Evolutionary conservation across 2,113 vertebrate species (phyloP), one percentile per base, ranked within the genome.

Genomic region (Sapajus apella): DNA sequence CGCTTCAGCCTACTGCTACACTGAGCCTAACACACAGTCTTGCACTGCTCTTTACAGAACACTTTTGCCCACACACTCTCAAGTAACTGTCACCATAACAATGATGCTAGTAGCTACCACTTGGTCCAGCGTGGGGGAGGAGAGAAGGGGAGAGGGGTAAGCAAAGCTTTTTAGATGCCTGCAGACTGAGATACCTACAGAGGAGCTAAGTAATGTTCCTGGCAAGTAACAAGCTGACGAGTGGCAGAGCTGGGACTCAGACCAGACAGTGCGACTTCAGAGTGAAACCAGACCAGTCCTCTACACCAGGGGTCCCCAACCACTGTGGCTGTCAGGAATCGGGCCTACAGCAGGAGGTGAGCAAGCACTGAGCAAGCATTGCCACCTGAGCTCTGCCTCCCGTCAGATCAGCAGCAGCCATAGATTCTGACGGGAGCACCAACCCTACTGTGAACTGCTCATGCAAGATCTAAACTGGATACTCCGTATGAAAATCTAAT

Each of bases 131-230:
- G 50, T 8, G 3, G 27, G n/a, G 13, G 47, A 55, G 47, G 25
- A 68, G 23, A 18, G 20, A 0, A 1, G 1, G 16, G 2, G 0
- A 25, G 37, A 2, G 61, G 37, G 43, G 56, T 83, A 23, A 66
- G 23, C n/a, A 40, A 80, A 35, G 35, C 40, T 72, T 43, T 45
- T 40, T 12, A 25, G 40, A 37, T 23, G 32, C 8, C 89, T n/a
- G 21, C 43, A 73, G 52, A 89, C 23, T 64, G 40, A 79, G 21
- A 58, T 27, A 16, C 27, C 25, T 35, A 35, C 3, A 56, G 10
- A 35, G 55, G 85, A 87, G 25, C 11, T 16, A 12, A 9, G 43
- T 27, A 47, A 45, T 76, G 73, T 72, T 68, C 64, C 27, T 4
- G 9, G 52, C 55, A 87, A 83, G n/a, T 35, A 37, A 75, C n/a